These are phyloP conservation scores for Pitta sordida DNA, from an alignment of 2,113 vertebrate genomes.

Conservation along the genomic window DNA sequence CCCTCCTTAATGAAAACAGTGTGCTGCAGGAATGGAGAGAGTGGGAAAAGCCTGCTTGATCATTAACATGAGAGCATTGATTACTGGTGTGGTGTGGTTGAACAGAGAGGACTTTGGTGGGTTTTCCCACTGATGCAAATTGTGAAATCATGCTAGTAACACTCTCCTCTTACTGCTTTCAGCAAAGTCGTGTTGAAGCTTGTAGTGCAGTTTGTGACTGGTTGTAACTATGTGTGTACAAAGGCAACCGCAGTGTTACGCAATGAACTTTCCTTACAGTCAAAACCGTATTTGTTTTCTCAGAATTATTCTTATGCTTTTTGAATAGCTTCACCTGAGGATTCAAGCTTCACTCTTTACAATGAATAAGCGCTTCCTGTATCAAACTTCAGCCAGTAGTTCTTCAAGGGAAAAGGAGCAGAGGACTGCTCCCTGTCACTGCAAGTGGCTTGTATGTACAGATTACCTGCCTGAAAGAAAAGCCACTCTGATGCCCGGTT, in stretches of 20 bases:
- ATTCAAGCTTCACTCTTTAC: background rate
- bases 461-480: background rate
- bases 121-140: background rate
- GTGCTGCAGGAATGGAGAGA: background rate
- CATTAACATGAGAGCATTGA: background rate
- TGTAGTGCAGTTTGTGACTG: background rate
- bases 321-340: fast-evolving
- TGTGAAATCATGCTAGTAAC: background rate
- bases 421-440: background rate
- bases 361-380: background rate
- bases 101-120: background rate
- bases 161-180: background rate
- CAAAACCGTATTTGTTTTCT: background rate
- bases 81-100: background rate
- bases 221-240: background rate
- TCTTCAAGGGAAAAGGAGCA: background rate
- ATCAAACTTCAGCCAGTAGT: background rate
- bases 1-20: background rate
- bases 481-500: background rate
- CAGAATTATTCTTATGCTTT: fast-evolving
- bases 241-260: fast-evolving
- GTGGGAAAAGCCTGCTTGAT: background rate
- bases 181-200: background rate
- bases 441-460: background rate
- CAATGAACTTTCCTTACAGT: background rate